These are phyloP conservation scores for Oostethus manadensis DNA, from an alignment of 2,113 vertebrate genomes.

Conservation along the genomic window DNA sequence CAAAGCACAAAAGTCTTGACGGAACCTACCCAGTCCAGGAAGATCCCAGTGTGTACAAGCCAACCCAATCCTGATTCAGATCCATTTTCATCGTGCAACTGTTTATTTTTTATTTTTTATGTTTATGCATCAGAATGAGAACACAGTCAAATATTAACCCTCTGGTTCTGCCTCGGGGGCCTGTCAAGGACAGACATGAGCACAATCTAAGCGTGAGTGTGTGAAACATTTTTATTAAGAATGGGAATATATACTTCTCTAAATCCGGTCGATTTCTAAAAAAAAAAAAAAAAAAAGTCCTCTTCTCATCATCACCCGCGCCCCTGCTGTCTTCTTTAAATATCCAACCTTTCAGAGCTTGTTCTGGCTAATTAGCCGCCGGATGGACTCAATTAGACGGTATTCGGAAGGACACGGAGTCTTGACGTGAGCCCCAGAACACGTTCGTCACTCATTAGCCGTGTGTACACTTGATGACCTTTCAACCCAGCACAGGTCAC, in stretches of 20 bases:
- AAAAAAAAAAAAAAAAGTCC: not conserved
- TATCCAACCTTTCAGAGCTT: conserved; percentile 9
- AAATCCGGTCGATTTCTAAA: conserved; percentile 9
- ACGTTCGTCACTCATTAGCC: conserved; percentile 14
- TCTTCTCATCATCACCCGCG: not conserved
- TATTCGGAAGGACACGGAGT: conserved; percentile 7
- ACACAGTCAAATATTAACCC: conserved; percentile 48
- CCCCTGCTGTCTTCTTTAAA: conserved; percentile 4
- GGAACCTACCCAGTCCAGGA: no score
- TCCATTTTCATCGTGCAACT: conserved; percentile 11
- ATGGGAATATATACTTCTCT: conserved; percentile 1
- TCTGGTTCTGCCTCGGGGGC: conserved; percentile 51
- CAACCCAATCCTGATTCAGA: not conserved
- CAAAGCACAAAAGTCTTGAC: no score
- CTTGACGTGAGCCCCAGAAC: not conserved
- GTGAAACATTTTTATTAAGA: conserved; percentile 36
- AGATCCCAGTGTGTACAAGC: no score
- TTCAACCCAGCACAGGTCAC: conserved; percentile 16
- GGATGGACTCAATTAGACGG: conserved; percentile 22
- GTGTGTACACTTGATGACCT: conserved; percentile 9
- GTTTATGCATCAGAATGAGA: conserved; percentile 36
- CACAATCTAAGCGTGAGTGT: conserved; percentile 43
- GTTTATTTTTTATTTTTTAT: not conserved
- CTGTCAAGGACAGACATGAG: conserved; percentile 30
- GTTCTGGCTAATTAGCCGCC: conserved; percentile 19